These are phyloP conservation scores for Amphibalanus amphitrite DNA, from an alignment of 1,140 invertebrate genomes.

Conservation along the genomic window DNA sequence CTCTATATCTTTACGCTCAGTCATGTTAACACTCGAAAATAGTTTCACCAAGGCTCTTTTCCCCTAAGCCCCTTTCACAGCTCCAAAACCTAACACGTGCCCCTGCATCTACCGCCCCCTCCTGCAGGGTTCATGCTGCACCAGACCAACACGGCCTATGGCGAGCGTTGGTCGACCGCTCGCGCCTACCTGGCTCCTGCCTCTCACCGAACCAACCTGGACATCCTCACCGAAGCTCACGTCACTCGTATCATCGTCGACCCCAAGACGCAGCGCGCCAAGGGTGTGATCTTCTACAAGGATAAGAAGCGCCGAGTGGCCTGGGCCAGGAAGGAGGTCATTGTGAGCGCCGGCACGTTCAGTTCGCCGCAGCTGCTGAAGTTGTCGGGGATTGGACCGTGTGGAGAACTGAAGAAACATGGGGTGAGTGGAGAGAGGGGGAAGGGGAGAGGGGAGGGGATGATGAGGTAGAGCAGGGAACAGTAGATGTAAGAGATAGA, in stretches of 20 bases:
- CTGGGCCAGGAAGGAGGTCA: conserved; percentile 19
- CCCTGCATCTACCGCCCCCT: background rate
- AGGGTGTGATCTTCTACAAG: background rate
- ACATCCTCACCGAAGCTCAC: conserved; percentile 55
- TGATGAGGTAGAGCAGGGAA: too few relatives aligned
- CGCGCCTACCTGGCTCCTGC: conserved; percentile 48
- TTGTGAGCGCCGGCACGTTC: conserved; percentile 37
- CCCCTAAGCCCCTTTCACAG: too few relatives aligned
- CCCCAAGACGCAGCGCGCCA: background rate
- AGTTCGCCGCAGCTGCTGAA: conserved; percentile 38
- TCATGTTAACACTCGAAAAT: background rate
- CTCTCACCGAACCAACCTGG: conserved; percentile 48
- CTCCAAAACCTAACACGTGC: background rate
- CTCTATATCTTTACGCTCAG: background rate
- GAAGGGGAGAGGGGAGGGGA: too few relatives aligned
- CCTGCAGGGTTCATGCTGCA: conserved; percentile 53
- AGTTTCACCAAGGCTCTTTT: background rate
- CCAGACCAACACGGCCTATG: conserved; percentile 63
- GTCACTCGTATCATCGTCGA: conserved; percentile 37
- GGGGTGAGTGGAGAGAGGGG: conserved; percentile 24
- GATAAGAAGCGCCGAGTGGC: background rate
- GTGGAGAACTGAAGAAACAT: conserved; percentile 28
- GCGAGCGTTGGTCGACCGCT: conserved; percentile 51
- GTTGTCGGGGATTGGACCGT: conserved; percentile 39
- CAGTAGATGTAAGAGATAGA: too few relatives aligned